Evolutionary conservation across 1,140 invertebrate genomes (phyloP), one percentile per base, ranked within the genome.

Genomic region (Nasonia longicornis): DNA sequence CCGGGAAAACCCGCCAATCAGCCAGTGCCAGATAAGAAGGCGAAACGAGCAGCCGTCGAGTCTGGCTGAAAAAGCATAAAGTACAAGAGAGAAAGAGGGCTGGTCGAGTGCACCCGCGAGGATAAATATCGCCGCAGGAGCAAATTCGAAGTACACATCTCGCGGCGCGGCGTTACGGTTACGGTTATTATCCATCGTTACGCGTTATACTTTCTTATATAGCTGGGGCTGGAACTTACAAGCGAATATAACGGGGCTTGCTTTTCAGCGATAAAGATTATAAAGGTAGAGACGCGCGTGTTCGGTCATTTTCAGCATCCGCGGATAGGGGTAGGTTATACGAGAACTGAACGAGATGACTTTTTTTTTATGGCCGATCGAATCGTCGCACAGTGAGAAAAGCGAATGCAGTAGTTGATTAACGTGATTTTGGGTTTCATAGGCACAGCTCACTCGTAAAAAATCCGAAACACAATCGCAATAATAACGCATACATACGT

Each of bases 151-250:
- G 76, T 52, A 52, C 52, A 58, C 52, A 58, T 52, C n/a, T 71
- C 76, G 6, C 76, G 26, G 45, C 10, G 35, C 2, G 16, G 31
- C 45, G 29, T 70, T 67, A 77, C 76, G 76, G 26, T 77, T 77
- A 77, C 63, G 42, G 76, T 77, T 77, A 70, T 77, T 77, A 22
- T 48, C 42, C 7, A 77, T 31, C 76, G 66, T 77, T 70, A 77
- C 38, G 42, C n/a, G 66, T 66, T 77, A 77, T 64, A 66, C 42
- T 77, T 77, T 77, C 45, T 45, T 67, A 48, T 22, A 38, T 8
- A 67, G 7, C 58, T 58, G 1, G 16, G 2, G 52, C 26, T 26
- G 11, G 45, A 11, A 48, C 45, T 48, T 48, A 48, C 52, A 58
- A 6, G 52, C 52, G 52, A 58, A n/a, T n/a, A n/a, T 58, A 58